Base-by-base conservation (phyloP, 2,888 invertebrate species). In the Syrista parreyssii region DNA sequence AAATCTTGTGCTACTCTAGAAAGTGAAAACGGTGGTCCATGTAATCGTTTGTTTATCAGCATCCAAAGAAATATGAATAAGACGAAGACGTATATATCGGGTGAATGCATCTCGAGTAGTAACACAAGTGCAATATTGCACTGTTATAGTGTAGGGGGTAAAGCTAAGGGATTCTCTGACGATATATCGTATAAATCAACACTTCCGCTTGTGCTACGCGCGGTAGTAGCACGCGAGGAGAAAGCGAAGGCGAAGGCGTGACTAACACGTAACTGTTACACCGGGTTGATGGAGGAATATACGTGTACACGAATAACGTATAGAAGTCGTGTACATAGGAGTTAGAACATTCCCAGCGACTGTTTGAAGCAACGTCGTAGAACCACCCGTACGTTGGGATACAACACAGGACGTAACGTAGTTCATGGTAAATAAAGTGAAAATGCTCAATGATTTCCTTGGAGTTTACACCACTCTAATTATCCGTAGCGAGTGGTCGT, bases 181-280 rank as follows among this genome's bases (percentile, higher is more conserved):
- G 55, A 55, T 55, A 55, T 55, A 55, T 55, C 23, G 55, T 55
- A 79, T 79, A 79, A 79, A 80, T 78, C 75, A 82, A 76, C 79
- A 68, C 75, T 82, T 83, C 81, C 80, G 82, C 80, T 78, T 82
- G 12, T 23, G 35, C 80, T 74, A n/a, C n/a, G 75, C 77, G 74
- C 73, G 80, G 79, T 75, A 82, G 75, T 33, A 82, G 81, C 82
- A 79, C 79, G 83, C 84, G 82, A 83, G 83, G 86, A 82, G 87
- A 87, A 86, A 86, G 85, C 83, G 84, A 84, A 85, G 81, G 85
- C 83, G 83, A 77, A 74, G 68, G 74, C 74, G 74, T 74, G 74
- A 74, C 74, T 74, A 33, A 35, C 74, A 35, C 35, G 35, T 74
- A 74, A 74, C 74, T 15, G 74, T 74, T 74, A 35, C 35, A 11